phyloP scores from a whole-genome alignment of 2,888 invertebrate genomes.

The Drosophila antonietae region DNA sequence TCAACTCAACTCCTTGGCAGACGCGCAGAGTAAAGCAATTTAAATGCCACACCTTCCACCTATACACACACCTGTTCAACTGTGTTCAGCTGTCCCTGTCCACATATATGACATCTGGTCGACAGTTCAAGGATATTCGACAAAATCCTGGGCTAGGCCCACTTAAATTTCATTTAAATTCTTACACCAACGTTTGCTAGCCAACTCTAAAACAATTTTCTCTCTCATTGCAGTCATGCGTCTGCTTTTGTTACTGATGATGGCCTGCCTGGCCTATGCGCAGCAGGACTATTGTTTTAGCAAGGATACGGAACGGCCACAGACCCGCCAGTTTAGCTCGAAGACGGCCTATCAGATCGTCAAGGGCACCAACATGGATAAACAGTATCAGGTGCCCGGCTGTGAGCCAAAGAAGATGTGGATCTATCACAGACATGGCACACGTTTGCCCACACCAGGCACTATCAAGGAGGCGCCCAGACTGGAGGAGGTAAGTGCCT shows the following conservation, averaged over 20 bases:
- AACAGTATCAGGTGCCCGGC: slow-evolving; percentile 88
- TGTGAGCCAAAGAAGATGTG: slow-evolving; percentile 90
- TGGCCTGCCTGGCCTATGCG: slow-evolving; percentile 46
- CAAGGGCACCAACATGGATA: slow-evolving; percentile 86
- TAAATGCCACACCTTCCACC: slow-evolving; percentile 70
- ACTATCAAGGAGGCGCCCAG: slow-evolving; percentile 86
- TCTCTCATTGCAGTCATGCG: slow-evolving; percentile 56
- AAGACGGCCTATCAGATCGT: slow-evolving; percentile 92
- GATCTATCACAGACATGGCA: slow-evolving; percentile 89
- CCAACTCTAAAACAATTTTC: not conserved
- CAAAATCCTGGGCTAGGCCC: slow-evolving; percentile 63
- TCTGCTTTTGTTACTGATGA: slow-evolving; percentile 53
- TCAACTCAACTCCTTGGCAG: slow-evolving; percentile 68
- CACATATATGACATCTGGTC: slow-evolving; percentile 64
- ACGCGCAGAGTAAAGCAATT: slow-evolving; percentile 67
- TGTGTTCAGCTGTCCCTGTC: slow-evolving; percentile 17
- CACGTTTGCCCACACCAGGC: slow-evolving; percentile 87
- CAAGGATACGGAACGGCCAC: slow-evolving; percentile 78
- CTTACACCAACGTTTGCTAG: slow-evolving; percentile 5
- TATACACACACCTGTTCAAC: not conserved
- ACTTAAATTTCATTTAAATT: slow-evolving; percentile 49
- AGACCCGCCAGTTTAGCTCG: slow-evolving; percentile 87
- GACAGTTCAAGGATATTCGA: slow-evolving; percentile 73
- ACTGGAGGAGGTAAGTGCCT: slow-evolving; percentile 85
- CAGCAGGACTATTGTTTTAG: slow-evolving; percentile 82